Evolutionary conservation across 2,888 invertebrate species (phyloP), one percentile per base, ranked within the genome.

Genomic region (Melipona beecheii): DNA sequence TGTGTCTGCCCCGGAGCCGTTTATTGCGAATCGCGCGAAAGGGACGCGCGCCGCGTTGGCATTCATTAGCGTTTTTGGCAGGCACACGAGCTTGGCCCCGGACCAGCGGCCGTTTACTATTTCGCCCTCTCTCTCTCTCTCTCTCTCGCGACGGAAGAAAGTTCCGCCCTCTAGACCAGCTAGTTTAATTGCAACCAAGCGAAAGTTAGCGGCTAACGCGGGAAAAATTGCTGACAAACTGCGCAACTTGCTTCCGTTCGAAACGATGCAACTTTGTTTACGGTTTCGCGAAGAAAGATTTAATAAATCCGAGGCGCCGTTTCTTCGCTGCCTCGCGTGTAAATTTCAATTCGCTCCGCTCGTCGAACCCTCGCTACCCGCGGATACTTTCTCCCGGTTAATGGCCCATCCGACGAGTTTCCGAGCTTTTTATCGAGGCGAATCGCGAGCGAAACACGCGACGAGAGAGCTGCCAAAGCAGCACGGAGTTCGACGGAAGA

Each of bases 41-140:
- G 60, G 66, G 64, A 70, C 70, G 70, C 21, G 64, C 65, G 56
- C 66, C 50, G 70, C 24, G 69, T 70, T 60, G 75, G 82, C 71
- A 83, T 83, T 84, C 84, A 78, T 84, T 84, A 84, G 78, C 74
- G 84, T 84, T 84, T 84, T 84, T 83, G 84, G 84, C 84, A 83
- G 74, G n/a, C 70, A 36, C 24, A 62, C 56, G 60, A 60, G 24
- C 17, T 83, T 84, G 84, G 84, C 84, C 62, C 50, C 31, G 43
- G 74, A 84, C 84, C 84, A 84, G 78, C 56, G 49, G n/a, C 77
- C 78, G 84, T 83, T 84, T 84, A 84, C 83, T 78, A 84, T 84
- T 84, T 75, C 75, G 68, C 83, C 19, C 19, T 31, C 17, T 4
- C 58, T 19, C 27, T 60, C 60, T 15, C 24, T 17, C 11, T 5